Base-by-base conservation (phyloP, 2,888 invertebrate genomes). In the Agrochola lychnidis region DNA sequence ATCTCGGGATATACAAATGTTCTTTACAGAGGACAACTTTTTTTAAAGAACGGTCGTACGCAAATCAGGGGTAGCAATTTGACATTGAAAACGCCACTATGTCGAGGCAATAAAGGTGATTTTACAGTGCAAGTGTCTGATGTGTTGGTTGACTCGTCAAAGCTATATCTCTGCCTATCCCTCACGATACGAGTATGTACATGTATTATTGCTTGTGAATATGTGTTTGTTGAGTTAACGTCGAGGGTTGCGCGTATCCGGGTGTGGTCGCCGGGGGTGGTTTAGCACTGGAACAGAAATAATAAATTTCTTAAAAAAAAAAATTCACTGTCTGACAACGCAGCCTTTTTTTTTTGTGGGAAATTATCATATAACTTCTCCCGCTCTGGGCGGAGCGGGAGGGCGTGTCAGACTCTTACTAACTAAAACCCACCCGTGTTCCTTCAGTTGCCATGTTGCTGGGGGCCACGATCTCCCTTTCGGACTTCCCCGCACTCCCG, bases 241-340 rank as follows among this genome's bases (percentile, higher is more conserved):
- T 4, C 95, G 92, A 2, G 87, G 90, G 82, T 91, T 94, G 51
- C 95, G 90, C 0, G 89, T 80, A 86, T 96, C 96, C 0, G 95
- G 95, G 73, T 94, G 92, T 3, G 94, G 94, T 4, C 95, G 91
- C 0, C 95, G 87, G 0, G 95, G 95, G 2, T 91, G 92, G 69
- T 92, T 94, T 22, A 95, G 71, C 2, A 92, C 96, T 96, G 94
- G 30, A 57, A 59, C 30, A 30, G 3, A 57, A 57, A 56, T 14
- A 5, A 12, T 56, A 12, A 25, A n/a, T 2, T 10, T 56, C n/a
- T 10, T n/a, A n/a, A 12, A 22, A 12, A 22, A 9, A 2, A 22
- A 53, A 53, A 22, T 48, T 48, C 5, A 51, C 6, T 51, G 51
- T 19, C 36, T 4, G 19, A 19, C 19, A 19, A 19, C 1, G 19